A percentile compares a stretch with the other conserved stretches of the same genome.
Conservation (phyloP, 2,797 vertebrate genomes). For the Peromyscus melanophrys region DNA sequence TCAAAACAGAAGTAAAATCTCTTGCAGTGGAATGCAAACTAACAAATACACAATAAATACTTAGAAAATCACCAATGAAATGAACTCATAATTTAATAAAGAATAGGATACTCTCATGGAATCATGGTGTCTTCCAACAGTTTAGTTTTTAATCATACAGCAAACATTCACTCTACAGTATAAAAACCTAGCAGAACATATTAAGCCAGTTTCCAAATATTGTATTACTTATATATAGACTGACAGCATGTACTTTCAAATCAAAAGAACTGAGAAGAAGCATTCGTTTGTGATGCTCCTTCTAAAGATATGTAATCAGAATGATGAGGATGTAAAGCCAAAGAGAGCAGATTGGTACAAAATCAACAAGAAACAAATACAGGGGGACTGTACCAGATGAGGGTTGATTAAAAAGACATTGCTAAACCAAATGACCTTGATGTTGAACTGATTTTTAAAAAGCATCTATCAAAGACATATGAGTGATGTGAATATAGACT, state of each 20-base stretch:
- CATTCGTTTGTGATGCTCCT: not conserved
- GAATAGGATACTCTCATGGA: not conserved
- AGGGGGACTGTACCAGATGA: not conserved
- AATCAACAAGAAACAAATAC: slow-evolving; percentile 11
- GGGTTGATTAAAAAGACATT: not conserved
- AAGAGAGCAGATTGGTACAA: not conserved
- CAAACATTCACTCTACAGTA: not conserved
- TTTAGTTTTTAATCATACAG: not conserved
- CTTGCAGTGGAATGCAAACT: not conserved
- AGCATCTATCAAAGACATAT: not conserved
- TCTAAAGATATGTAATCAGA: slow-evolving; percentile 2
- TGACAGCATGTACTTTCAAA: not conserved
- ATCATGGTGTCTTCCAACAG: not conserved
- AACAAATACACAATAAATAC: not conserved
- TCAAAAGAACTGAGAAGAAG: slow-evolving; percentile 19
- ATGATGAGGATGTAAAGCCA: not conserved
- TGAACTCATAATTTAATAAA: slow-evolving; percentile 12
- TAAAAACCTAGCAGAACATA: not conserved
- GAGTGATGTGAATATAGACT: not conserved
- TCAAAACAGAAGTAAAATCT: not conserved
- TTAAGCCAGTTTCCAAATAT: not conserved
- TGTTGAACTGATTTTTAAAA: not conserved
- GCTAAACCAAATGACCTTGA: not conserved
- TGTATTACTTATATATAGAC: not conserved
- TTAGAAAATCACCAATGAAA: slow-evolving; percentile 37